Conservation (phyloP, 2,888 invertebrate species). For the Bembecia ichneumoniformis region DNA sequence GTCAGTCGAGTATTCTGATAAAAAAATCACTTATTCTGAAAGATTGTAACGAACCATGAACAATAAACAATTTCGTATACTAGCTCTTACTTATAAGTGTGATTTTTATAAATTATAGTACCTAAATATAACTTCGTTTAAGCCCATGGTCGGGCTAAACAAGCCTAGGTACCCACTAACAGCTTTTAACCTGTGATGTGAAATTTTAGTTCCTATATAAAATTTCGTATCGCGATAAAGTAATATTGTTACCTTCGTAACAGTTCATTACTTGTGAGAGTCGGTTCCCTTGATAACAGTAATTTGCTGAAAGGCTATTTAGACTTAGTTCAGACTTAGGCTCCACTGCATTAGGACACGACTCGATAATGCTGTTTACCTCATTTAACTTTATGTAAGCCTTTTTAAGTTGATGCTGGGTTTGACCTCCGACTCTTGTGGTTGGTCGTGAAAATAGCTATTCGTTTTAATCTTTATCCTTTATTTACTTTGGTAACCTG, state of each 20-base stretch:
- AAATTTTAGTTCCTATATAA: neutral
- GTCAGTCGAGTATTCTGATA: too few species aligned
- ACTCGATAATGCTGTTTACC: conserved; percentile 34
- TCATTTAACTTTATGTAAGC: conserved; percentile 10
- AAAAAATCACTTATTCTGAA: too few species aligned
- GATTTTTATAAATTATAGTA: too few species aligned
- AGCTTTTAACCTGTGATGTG: too few species aligned
- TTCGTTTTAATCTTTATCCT: neutral
- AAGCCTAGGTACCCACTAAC: too few species aligned
- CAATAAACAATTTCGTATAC: too few species aligned
- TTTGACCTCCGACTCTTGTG: conserved; percentile 2
- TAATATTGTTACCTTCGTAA: neutral
- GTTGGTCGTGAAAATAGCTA: conserved; percentile 1
- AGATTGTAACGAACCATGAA: too few species aligned
- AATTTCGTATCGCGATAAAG: neutral
- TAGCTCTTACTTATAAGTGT: too few species aligned
- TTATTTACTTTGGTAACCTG: too few species aligned
- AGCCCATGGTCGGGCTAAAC: too few species aligned
- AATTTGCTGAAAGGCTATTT: conserved; percentile 33
- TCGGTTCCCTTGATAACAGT: conserved; percentile 28
- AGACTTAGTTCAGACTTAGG: conserved; percentile 7
- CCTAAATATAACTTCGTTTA: too few species aligned
- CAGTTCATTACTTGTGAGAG: conserved; percentile 16
- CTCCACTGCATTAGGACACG: conserved; percentile 27
- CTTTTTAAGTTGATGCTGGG: conserved; percentile 9